Percentiles rank a stretch among this genome's conserved stretches.
phyloP scores from a whole-genome alignment of 2,797 vertebrate genomes.

The Clamator glandarius region DNA sequence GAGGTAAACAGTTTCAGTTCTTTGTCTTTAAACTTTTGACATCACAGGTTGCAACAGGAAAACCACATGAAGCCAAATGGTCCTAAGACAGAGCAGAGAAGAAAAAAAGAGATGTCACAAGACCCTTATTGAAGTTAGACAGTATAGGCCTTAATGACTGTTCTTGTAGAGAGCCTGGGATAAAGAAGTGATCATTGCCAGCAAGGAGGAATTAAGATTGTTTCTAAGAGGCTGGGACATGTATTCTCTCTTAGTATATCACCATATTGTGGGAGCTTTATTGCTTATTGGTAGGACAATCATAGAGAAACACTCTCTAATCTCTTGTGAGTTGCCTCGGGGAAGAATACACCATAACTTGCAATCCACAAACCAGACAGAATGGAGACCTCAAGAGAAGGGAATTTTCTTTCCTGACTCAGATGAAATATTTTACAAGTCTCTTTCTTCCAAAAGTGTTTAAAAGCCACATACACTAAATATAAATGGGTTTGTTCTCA shows the following conservation, averaged over 20 bases:
- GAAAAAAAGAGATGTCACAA: neutral
- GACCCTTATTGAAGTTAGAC: neutral
- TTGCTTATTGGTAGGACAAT: neutral
- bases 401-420: neutral
- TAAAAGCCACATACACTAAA: neutral
- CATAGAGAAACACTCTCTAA: neutral
- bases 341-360: neutral
- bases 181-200: neutral
- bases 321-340: neutral
- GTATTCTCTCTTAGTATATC: neutral
- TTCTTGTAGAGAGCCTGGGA: neutral
- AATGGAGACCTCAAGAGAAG: neutral
- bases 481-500: neutral
- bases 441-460: neutral
- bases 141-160: neutral
- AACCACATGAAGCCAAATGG: neutral
- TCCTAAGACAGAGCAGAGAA: neutral
- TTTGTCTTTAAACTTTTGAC: neutral
- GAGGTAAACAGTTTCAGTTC: neutral
- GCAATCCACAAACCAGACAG: neutral
- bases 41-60: neutral
- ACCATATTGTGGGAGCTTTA: neutral
- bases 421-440: neutral
- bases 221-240: neutral
- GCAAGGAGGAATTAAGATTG: neutral